Base-by-base conservation (phyloP, 2,113 vertebrate genomes). In the Sinocyclocheilus grahami region DNA sequence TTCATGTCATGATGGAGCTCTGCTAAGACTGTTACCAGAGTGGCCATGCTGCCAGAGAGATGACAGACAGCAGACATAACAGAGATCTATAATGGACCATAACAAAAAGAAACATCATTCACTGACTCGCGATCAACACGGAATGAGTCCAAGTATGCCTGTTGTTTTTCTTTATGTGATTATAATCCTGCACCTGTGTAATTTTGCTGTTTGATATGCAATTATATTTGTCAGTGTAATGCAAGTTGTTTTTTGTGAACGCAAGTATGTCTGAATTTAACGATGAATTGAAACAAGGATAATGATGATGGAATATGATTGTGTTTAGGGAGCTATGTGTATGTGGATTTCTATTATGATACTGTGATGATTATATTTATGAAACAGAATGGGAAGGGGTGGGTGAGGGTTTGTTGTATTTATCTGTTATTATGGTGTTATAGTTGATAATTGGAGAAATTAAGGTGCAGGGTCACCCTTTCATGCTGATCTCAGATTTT, bases 151-250 rank as follows among this genome's bases (percentile, higher is more conserved):
- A 58, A 7, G 74, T 89, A 80, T 83, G 87, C 46, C 74, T 90
- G 86, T 88, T 39, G 20, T 67, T 71, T 76, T 85, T 53, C n/a
- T 33, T 60, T 13, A 67, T 85, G 82, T 78, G 39, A 85, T 74
- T 86, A 87, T 87, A 85, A 89, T 83, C 83, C 77, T 75, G 37
- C 78, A 84, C 16, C 55, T 87, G 79, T 90, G 89, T 87, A 69
- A 87, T 87, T 88, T 84, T 88, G 87, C 86, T 88, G 89, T 90
- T 90, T 87, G 87, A 88, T 90, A 90, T 88, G 87, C 86, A 90
- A 83, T 46, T 90, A 72, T 88, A 86, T 85, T 85, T 86, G 89
- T 90, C 89, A 77, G 27, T 90, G 89, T 90, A 85, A 85, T 88
- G 89, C 89, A 87, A 88, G 83, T 27, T 83, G 18, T 39, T 88